Evolutionary conservation across 2,888 invertebrate species (phyloP), one percentile per base, ranked within the genome.

Genomic region (Rhingia rostrata): DNA sequence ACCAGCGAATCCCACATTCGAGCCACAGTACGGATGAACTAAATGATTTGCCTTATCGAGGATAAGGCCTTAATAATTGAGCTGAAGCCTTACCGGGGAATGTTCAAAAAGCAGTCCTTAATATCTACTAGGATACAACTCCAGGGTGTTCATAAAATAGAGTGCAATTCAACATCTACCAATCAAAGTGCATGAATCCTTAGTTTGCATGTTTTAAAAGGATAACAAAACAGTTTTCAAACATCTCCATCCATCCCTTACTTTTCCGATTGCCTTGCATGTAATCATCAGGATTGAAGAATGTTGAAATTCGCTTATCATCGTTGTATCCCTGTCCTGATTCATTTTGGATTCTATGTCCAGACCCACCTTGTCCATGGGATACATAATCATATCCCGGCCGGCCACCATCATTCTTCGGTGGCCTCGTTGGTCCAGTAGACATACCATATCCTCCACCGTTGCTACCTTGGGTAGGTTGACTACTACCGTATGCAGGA

Each of bases 231-330:
- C 22, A 22, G 22, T 22, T 22, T 22, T 22, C 22, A 22, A 22
- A 22, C 22, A 22, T 22, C 22, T 22, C 43, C n/a, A 43, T n/a
- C 37, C 6, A 37, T 4, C 32, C 43, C 91, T 89, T 86, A 91
- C 91, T 89, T 86, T 89, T 90, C 72, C 88, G 86, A 70, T 88
- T 89, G 9, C 86, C 87, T 63, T 88, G 87, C 77, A 88, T 86
- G 86, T 91, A 91, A 49, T 91, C 91, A 43, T 90, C 90, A 1
- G 92, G 92, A 89, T 92, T 92, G 64, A 92, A 92, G 75, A 89
- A 92, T 0, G 91, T 92, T 41, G 90, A 89, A 54, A 92, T 92
- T 6, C 89, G 88, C 77, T 91, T 90, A 60, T 91, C 91, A 51
- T 90, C 89, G 47, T 88, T 88, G 70, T 89, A 89, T 77, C 86